phyloP scores from a whole-genome alignment of 2,888 invertebrate genomes.

The Hemicrepidius hirtus region DNA sequence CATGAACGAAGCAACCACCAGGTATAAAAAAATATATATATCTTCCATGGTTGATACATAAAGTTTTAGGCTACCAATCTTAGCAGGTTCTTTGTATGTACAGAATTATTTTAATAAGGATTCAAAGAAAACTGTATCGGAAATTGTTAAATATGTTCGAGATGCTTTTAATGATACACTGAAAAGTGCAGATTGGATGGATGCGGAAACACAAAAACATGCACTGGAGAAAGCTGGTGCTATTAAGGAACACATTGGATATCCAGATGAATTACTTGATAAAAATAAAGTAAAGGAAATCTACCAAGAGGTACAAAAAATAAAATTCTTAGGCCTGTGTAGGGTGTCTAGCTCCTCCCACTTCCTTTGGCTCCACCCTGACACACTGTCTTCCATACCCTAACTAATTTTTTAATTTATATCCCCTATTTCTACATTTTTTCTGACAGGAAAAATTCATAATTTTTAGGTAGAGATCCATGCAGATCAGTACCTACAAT shows the following conservation, averaged over 20 bases:
- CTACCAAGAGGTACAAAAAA: conserved; percentile 68
- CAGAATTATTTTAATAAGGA: conserved; percentile 71
- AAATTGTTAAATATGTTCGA: conserved; percentile 56
- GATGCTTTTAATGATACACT: conserved; percentile 54
- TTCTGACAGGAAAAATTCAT: too few relatives aligned
- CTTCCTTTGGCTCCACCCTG: too few relatives aligned
- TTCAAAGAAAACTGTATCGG: conserved; percentile 47
- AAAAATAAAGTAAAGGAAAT: conserved; percentile 54
- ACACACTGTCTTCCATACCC: too few relatives aligned
- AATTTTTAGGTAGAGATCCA: not conserved
- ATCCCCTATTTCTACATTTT: too few relatives aligned
- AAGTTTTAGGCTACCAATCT: conserved; percentile 44
- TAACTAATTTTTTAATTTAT: too few relatives aligned
- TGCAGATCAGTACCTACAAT: conserved; percentile 69
- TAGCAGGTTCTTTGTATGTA: conserved; percentile 84
- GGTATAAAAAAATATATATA: not conserved
- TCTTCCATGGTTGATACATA: not conserved
- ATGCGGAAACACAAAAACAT: conserved; percentile 53
- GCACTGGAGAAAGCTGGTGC: conserved; percentile 56
- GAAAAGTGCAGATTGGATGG: conserved; percentile 57
- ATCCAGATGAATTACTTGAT: conserved; percentile 60
- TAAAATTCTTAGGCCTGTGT: too few relatives aligned
- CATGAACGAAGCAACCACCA: conserved; percentile 76
- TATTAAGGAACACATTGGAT: conserved; percentile 57
- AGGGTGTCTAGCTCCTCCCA: too few relatives aligned